Evolutionary conservation across 2,888 invertebrate genomes (phyloP), one percentile per base, ranked within the genome.

Genomic region (Nasonovia ribisnigri): DNA sequence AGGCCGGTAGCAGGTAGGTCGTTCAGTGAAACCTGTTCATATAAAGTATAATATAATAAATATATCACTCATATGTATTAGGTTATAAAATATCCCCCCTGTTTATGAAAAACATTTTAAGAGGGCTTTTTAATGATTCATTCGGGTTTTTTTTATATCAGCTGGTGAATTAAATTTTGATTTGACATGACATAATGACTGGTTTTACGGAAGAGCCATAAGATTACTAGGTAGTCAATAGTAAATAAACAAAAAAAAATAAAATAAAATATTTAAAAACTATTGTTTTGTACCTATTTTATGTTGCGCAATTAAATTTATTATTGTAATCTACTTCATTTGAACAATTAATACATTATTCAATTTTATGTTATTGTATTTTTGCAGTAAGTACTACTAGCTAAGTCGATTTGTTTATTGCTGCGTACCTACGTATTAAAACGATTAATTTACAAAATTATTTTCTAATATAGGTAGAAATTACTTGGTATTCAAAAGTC

Each of bases 21-120:
- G 92, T 46, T 16, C 5, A 36, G 26, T 36, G 48, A 87, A 92
- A 92, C 92, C 92, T n/a, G 92, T 92, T 92, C 46, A 42, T 43
- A 54, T 13, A 20, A 3, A 54, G 6, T 46, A 24, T 46, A 36
- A 36, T 77, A 67, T 20, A 36, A 77, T 20, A 77, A 20, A 77
- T 77, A 3, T 77, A 36, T 36, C 1, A 1, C 20, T 20, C 8
- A 57, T 57, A 36, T 1, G 20, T 24, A 77, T 36, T 36, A 20
- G 36, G 36, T 42, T 46, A 87, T 86, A 57, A 86, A 13, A 36
- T 48, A 67, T 29, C 57, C 87, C 87, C 87, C 92, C 48, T 60
- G 13, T 92, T 13, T 0, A 48, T 11, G 10, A n/a, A 87, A 87
- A n/a, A n/a, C 46, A 48, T 87, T 3, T 60, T 20, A 57, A 11